These are phyloP conservation scores for Leptopilina syphax DNA, from an alignment of 2,888 invertebrate species.

Conservation along the genomic window DNA sequence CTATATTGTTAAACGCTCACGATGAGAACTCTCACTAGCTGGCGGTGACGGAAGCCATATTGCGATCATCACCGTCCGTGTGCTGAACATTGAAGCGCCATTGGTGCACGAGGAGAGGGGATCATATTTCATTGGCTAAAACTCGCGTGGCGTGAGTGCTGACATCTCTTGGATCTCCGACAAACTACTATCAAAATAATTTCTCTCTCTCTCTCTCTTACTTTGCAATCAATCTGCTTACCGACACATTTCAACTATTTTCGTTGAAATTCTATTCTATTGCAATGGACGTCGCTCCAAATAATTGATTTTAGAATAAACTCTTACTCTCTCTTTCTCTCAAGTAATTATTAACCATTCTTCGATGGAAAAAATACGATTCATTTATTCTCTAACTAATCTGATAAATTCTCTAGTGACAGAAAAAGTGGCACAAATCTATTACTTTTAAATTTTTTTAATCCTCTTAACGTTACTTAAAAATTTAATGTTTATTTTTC, in stretches of 20 bases:
- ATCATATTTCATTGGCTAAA: constrained; percentile 9
- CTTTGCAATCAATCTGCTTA: background rate
- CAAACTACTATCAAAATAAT: background rate
- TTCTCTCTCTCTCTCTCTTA: background rate
- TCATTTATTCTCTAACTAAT: too few relatives aligned
- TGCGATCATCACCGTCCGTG: constrained; percentile 66
- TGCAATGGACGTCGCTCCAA: too few relatives aligned
- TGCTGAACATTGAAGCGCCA: constrained; percentile 16
- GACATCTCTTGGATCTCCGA: background rate
- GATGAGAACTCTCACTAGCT: constrained; percentile 69
- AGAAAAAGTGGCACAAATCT: too few relatives aligned
- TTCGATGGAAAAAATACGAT: too few relatives aligned
- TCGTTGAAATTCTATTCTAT: too few relatives aligned
- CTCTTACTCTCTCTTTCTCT: too few relatives aligned
- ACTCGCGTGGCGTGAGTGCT: constrained; percentile 2
- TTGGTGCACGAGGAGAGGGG: constrained; percentile 24
- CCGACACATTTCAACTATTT: background rate
- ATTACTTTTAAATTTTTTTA: too few relatives aligned
- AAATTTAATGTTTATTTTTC: too few relatives aligned
- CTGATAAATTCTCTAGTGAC: too few relatives aligned
- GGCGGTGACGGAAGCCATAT: constrained; percentile 75
- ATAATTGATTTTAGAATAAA: too few relatives aligned
- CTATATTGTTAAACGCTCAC: constrained; percentile 19
- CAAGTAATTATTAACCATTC: too few relatives aligned
- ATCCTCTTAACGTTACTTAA: too few relatives aligned